A percentile compares a stretch with the other conserved stretches of the same genome.
Evolutionary conservation across 2,888 invertebrate genomes (phyloP).

Genomic region (Cremastobaeus sp.): DNA sequence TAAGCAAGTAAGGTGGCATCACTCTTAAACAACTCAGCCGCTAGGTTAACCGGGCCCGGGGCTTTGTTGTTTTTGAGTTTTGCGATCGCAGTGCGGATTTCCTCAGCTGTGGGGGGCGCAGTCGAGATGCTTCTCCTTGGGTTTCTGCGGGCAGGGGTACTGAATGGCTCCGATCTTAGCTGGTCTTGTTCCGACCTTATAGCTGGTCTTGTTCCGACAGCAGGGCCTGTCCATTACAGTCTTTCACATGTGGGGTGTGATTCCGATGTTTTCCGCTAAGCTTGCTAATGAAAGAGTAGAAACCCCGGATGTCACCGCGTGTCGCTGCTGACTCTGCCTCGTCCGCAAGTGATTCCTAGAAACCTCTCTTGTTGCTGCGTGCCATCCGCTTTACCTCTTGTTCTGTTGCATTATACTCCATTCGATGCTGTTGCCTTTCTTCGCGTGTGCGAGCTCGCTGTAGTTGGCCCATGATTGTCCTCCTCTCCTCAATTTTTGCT

Average conservation of each 20-base stretch:
- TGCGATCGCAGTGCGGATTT: constrained; percentile 6
- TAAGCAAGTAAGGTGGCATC: constrained; percentile 5
- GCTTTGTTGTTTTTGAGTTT: constrained; percentile 18
- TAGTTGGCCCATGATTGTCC: background rate
- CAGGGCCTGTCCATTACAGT: constrained; percentile 1
- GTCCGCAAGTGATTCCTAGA: constrained; percentile 14
- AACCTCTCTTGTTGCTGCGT: constrained; percentile 19
- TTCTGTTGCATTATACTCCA: constrained; percentile 8
- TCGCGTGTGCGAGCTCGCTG: constrained; percentile 5
- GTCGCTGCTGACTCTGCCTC: constrained; percentile 26
- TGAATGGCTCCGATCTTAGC: too few species aligned
- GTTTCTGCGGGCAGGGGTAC: constrained; percentile 12
- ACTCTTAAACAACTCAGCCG: constrained; percentile 19
- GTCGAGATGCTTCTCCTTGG: constrained; percentile 15
- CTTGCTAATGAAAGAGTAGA: constrained; percentile 22
- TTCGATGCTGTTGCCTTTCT: constrained; percentile 2
- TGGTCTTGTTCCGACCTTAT: constrained; percentile 16
- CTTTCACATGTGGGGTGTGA: constrained; percentile 13
- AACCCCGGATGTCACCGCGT: constrained; percentile 13
- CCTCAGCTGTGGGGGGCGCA: constrained; percentile 2
- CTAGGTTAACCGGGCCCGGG: constrained; percentile 14
- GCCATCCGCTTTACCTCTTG: constrained; percentile 21
- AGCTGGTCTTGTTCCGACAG: constrained; percentile 22
- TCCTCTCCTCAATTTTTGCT: constrained; percentile 24
- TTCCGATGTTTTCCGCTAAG: constrained; percentile 11